Base-by-base conservation (phyloP, 1,140 invertebrate species). In the Orius laevigatus region DNA sequence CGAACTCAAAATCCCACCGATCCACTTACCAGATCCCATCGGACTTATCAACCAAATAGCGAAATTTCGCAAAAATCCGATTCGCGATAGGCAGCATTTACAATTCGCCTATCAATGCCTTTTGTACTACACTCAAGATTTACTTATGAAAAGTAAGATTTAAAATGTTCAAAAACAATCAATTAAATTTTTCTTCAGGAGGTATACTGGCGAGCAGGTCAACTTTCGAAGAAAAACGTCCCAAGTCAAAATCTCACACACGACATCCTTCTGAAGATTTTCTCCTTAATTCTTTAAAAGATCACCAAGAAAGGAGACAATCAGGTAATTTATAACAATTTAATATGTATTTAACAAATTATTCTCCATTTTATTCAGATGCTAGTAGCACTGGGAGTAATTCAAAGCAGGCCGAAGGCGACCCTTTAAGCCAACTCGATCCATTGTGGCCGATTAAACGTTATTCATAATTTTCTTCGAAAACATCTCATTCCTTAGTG, bases 81-180 rank as follows among this genome's bases (percentile, higher is more conserved):
- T 81, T 8, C 64, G 73, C 52, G 75, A 79, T 56, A 68, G 75
- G 50, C 73, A 78, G 51, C 75, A 79, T 57, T 60, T 81, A 9
- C 69, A 70, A 54, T 80, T 76, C 60, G 69, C 69, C 44, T 78
- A 77, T 57, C 69, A 75, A 41, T 64, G 70, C n/a, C 58, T 80
- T 20, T 64, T 81, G 5, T 72, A 71, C 53, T 70, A 74, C 60
- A 65, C 70, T 9, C 69, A 76, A 59, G 72, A 75, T 59, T 52
- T 77, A 6, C 62, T 76, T 6, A 69, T 71, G 59, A 75, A 73
- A 63, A 59, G 74, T 75, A 63, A 63, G 67, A 25, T 4, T 63
- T 3, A 10, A 15, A 31, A 16, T 31, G 4, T 15, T n/a, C 11
- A 40, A 14, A 34, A 33, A 41, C 5, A n/a, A 4, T 25, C 3